A percentile compares a stretch with the other conserved stretches of the same genome.
Evolutionary conservation across 2,888 invertebrate species (phyloP).

Genomic region (Drosophila mettleri): DNA sequence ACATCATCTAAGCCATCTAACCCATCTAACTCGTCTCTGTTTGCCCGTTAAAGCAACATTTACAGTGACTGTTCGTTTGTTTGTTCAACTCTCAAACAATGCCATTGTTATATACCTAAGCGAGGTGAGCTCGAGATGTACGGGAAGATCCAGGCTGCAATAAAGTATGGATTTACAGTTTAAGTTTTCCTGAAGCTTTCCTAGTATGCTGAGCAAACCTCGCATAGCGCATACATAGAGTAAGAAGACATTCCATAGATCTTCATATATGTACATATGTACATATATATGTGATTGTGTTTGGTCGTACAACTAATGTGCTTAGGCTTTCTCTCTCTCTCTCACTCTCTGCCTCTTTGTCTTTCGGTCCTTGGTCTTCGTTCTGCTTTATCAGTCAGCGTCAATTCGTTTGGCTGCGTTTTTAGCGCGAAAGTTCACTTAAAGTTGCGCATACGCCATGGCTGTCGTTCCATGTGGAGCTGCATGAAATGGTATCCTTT

Average conservation of each 20-base stretch:
- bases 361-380: slow-evolving; percentile 7
- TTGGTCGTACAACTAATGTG: slow-evolving; percentile 35
- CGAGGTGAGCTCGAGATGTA: slow-evolving; percentile 21
- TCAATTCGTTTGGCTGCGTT: slow-evolving; percentile 42
- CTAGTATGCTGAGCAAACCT: slow-evolving; percentile 5
- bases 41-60: slow-evolving; percentile 31
- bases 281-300: slow-evolving; percentile 4
- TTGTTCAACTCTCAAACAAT: slow-evolving; percentile 55
- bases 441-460: slow-evolving; percentile 63
- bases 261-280: slow-evolving; percentile 9
- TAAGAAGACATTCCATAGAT: slow-evolving; percentile 10
- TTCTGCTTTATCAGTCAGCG: slow-evolving; percentile 56
- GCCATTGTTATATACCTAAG: slow-evolving; percentile 22
- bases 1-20: neutral
- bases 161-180: neutral
- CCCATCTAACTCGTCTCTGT: slow-evolving; percentile 15
- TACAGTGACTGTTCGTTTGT: slow-evolving; percentile 35
- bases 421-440: slow-evolving; percentile 52
- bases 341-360: neutral
- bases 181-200: neutral
- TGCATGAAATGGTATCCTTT: slow-evolving; percentile 71
- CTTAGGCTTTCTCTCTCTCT: neutral
- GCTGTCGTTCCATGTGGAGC: slow-evolving; percentile 43
- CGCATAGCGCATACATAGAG: neutral
- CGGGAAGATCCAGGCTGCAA: too few species aligned